These are phyloP conservation scores for Formica selysi DNA, from an alignment of 1,140 invertebrate species.

Conservation along the genomic window DNA sequence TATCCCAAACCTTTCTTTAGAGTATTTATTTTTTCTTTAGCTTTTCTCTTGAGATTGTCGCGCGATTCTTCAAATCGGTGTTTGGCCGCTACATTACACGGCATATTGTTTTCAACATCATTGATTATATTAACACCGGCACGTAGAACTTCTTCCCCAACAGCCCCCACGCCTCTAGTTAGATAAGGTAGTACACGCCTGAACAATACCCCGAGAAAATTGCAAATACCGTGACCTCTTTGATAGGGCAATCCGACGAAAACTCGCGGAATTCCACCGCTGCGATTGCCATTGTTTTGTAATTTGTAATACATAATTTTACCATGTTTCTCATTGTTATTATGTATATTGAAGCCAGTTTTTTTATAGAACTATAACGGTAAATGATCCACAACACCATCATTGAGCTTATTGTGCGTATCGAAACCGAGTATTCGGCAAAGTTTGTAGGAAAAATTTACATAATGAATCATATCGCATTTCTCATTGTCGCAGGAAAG, in stretches of 20 bases:
- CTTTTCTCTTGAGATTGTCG: neutral
- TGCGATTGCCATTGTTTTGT: neutral
- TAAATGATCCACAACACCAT: too few relatives aligned
- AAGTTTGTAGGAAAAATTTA: too few relatives aligned
- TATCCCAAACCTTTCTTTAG: neutral
- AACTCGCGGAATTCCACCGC: neutral
- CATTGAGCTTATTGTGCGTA: too few relatives aligned
- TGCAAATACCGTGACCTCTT: neutral
- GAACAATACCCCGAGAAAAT: constrained; percentile 7
- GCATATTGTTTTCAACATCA: neutral
- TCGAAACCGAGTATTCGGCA: too few relatives aligned
- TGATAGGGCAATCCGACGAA: neutral
- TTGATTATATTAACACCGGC: neutral
- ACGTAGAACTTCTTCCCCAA: neutral
- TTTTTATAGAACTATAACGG: too few relatives aligned
- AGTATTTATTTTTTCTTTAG: neutral
- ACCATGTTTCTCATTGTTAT: too few relatives aligned
- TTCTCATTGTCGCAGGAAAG: too few relatives aligned
- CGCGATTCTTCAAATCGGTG: neutral
- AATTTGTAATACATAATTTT: too few relatives aligned
- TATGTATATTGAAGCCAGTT: too few relatives aligned
- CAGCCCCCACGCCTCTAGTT: fast-evolving
- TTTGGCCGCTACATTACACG: neutral
- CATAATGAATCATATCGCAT: too few relatives aligned
- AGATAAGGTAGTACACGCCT: neutral